Percentiles rank a stretch among this genome's conserved stretches.
phyloP scores from a whole-genome alignment of 2,888 invertebrate genomes.

The Phaedon cochleariae region DNA sequence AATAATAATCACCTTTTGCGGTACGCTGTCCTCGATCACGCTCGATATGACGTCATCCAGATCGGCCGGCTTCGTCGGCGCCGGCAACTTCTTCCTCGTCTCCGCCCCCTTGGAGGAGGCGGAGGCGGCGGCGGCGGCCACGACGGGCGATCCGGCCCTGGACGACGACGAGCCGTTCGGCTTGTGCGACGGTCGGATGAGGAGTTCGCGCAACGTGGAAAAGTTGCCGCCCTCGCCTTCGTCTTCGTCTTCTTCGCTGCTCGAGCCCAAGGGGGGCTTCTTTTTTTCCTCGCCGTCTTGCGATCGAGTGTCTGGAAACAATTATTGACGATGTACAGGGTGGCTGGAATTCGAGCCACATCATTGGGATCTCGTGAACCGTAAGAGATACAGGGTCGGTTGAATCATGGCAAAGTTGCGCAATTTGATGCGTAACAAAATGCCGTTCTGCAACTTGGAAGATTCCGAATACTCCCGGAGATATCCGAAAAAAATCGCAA shows the following conservation, averaged over 20 bases:
- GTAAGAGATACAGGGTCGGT: too few relatives aligned
- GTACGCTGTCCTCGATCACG: constrained; percentile 68
- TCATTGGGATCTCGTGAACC: too few relatives aligned
- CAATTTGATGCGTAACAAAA: too few relatives aligned
- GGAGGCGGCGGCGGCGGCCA: constrained; percentile 28
- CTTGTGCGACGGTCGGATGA: constrained; percentile 76
- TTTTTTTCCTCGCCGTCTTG: constrained; percentile 67
- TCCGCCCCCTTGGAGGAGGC: constrained; percentile 30
- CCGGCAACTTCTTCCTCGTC: constrained; percentile 43
- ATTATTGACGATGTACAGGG: too few relatives aligned
- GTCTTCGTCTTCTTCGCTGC: constrained; percentile 73
- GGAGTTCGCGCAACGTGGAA: constrained; percentile 81
- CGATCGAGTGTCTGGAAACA: constrained; percentile 76
- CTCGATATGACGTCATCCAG: constrained; percentile 83
- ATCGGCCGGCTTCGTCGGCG: constrained; percentile 46
- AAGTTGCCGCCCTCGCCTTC: constrained; percentile 81
- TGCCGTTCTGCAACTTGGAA: too few relatives aligned
- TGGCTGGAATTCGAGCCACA: too few relatives aligned
- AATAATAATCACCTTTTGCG: constrained; percentile 46
- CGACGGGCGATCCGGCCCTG: constrained; percentile 57
- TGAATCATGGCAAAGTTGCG: too few relatives aligned
- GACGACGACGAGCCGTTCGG: constrained; percentile 67
- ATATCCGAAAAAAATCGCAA: too few relatives aligned
- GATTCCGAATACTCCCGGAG: too few relatives aligned
- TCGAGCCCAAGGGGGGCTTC: constrained; percentile 68